Conservation (phyloP, 2,888 invertebrate genomes). For the Drosophila anceps region DNA sequence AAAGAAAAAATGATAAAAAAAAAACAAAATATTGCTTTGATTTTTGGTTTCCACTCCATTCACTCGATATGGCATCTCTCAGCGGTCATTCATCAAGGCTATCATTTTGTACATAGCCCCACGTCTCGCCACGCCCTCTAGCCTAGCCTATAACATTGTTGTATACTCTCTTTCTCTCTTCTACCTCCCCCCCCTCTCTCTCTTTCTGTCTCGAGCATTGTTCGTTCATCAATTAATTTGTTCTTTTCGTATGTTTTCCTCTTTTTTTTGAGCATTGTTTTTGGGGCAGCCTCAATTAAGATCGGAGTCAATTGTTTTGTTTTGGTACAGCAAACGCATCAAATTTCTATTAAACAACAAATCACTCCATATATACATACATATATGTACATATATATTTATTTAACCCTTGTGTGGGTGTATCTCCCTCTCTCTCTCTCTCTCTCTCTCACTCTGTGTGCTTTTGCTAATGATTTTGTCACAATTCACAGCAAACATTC, state of each 20-base stretch:
- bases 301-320: conserved; percentile 58
- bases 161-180: conserved; percentile 3
- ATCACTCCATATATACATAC: conserved; percentile 24
- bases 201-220: conserved; percentile 34
- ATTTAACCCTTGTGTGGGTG: background rate
- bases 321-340: conserved; percentile 45
- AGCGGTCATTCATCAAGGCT: conserved; percentile 60
- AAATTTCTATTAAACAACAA: conserved; percentile 32
- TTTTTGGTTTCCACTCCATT: conserved; percentile 52
- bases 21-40: conserved; percentile 37
- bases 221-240: conserved; percentile 72
- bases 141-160: conserved; percentile 12
- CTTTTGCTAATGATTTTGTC: conserved; percentile 3
- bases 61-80: conserved; percentile 52
- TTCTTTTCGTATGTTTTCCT: conserved; percentile 39
- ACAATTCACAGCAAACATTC: conserved; percentile 84
- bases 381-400: conserved; percentile 13
- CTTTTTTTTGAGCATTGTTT: conserved; percentile 13
- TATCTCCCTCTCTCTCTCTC: background rate
- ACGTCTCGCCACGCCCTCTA: conserved; percentile 3
- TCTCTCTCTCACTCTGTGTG: background rate
- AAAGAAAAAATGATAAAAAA: conserved; percentile 24
- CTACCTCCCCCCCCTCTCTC: conserved; percentile 14
- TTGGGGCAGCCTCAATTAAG: conserved; percentile 45
- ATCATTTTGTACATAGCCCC: conserved; percentile 54